Evolutionary conservation across 2,888 invertebrate genomes (phyloP).

Genomic region (Ormyrus labotus): DNA sequence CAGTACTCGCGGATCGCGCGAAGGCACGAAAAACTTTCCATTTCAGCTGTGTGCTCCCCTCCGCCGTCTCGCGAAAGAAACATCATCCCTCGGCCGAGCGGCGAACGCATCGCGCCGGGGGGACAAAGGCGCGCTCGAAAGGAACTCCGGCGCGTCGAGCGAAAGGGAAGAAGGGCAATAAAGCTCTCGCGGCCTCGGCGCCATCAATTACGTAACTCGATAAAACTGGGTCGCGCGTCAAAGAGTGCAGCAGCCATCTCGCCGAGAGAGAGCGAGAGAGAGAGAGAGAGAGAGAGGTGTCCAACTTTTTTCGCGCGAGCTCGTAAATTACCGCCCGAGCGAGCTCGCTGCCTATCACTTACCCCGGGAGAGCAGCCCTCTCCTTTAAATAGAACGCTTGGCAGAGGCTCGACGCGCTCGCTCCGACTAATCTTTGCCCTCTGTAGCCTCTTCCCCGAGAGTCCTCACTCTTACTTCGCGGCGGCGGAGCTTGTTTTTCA

Average conservation of each 20-base stretch:
- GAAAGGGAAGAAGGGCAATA: neutral
- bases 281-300: constrained; percentile 62
- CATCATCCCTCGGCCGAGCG: neutral
- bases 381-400: constrained; percentile 37
- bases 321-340: constrained; percentile 72
- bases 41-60: neutral
- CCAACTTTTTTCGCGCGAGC: constrained; percentile 67
- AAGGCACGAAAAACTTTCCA: constrained; percentile 12
- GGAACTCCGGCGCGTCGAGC: neutral
- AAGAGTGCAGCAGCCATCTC: constrained; percentile 63
- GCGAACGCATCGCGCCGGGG: neutral
- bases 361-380: neutral
- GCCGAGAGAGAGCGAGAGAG: no score
- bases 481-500: neutral
- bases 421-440: constrained; percentile 35
- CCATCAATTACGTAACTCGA: constrained; percentile 72
- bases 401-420: constrained; percentile 17
- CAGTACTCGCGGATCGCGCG: neutral
- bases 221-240: constrained; percentile 74
- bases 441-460: neutral
- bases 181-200: constrained; percentile 46
- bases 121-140: neutral
- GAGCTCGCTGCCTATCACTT: neutral
- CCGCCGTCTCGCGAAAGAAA: no score
- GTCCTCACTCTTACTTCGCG: neutral